Percentiles rank a stretch among this genome's conserved stretches.
phyloP scores from a whole-genome alignment of 2,113 vertebrate genomes.

The Porphyrio hochstetteri region DNA sequence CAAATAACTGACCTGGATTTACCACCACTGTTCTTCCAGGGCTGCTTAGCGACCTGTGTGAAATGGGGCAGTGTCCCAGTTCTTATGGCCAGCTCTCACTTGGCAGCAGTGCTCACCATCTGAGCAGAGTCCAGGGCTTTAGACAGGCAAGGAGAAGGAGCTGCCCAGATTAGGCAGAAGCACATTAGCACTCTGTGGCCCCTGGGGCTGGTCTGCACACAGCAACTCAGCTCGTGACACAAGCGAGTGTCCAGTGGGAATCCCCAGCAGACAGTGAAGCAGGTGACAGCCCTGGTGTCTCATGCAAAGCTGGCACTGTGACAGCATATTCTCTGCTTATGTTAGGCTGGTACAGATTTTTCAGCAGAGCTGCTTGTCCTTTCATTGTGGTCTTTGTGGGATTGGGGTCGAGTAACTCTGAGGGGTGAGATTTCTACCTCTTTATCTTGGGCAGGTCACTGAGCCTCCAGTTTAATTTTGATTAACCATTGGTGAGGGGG shows the following conservation, averaged over 20 bases:
- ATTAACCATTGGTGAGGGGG: not conserved
- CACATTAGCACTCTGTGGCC: rapidly evolving
- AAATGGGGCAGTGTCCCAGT: not conserved
- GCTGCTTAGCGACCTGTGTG: not conserved
- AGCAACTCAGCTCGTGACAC: rapidly evolving
- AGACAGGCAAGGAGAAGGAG: not conserved
- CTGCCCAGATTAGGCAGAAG: not conserved
- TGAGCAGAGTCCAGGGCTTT: not conserved
- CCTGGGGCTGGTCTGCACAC: not conserved
- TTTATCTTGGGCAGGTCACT: not conserved
- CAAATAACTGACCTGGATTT: not conserved
- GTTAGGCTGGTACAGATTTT: not conserved
- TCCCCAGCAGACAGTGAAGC: not conserved
- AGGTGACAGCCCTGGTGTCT: not conserved
- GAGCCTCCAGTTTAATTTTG: not conserved
- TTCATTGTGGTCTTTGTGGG: not conserved
- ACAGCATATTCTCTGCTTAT: not conserved
- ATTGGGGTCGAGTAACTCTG: not conserved
- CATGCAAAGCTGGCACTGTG: not conserved
- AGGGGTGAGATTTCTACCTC: not conserved
- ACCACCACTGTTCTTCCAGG: not conserved
- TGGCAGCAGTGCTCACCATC: not conserved
- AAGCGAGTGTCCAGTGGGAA: not conserved
- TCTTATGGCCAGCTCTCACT: not conserved
- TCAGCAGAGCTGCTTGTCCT: not conserved